Evolutionary conservation across 2,113 vertebrate genomes (phyloP), one percentile per base, ranked within the genome.

Genomic region (Dromas ardeola): DNA sequence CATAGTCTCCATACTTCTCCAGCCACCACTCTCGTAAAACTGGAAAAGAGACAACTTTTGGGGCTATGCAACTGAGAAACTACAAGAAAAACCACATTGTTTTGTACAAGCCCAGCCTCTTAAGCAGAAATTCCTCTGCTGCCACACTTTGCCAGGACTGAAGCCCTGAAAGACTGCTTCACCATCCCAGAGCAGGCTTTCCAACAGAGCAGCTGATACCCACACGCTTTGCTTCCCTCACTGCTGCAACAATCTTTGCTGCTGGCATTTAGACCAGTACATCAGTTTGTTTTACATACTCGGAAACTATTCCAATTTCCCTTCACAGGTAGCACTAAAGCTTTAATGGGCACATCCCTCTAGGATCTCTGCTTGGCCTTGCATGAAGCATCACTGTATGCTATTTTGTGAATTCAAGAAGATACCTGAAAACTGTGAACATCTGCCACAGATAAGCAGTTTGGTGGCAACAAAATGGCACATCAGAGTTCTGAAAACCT

Each of bases 1-100:
- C 88, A 80, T 81, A 40, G 40, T 95, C 80, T 66, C 93, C 92
- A 43, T 94, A 86, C 38, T 95, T 91, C 73, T 72, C 52, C 85
- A 74, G 78, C 63, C 58, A 59, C 32, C 15, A 10, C 32, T 72
- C 94, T 93, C 0, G 13, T 96, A 93, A 96, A 97, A 95, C 69
- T 65, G 83, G 76, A 91, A 86, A 85, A 45, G 5, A 49, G 29
- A 23, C 34, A 90, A 36, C 29, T 61, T 80, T 66, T 47, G 6
- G 55, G 73, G 66, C 85, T 67, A 16, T 40, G 62, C 23, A 86
- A 14, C 67, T 21, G 43, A 90, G 87, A 83, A 93, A 47, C 4
- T 11, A 95, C 95, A 91, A 53, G 95, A 96, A 96, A 97, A 96
- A 94, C 92, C 89, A 92, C 87, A 96, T 96, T 92, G 76, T 40